Base-by-base conservation (phyloP, 1,140 invertebrate species). In the Drosophila kikkawai region DNA sequence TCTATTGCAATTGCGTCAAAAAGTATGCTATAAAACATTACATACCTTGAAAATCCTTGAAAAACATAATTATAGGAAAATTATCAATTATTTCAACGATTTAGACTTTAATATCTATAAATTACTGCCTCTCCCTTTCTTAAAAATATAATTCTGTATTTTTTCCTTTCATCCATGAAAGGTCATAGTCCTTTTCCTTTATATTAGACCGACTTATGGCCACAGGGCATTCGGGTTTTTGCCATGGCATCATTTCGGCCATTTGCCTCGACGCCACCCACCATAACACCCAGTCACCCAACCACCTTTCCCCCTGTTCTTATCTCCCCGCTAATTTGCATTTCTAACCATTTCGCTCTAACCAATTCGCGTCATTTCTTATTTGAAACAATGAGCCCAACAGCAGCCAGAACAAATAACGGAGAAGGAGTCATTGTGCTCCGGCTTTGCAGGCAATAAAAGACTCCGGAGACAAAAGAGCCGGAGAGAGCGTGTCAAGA, bases 281-380 rank as follows among this genome's bases (percentile, higher is more conserved):
- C 44, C 7, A 8, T 7, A n/a, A 29, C 47, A 29, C 26, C 26
- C 47, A n/a, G 2, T 9, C 17, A 45, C 44, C 44, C 44, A 47
- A 6, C 22, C n/a, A 51, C 29, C 50, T 53, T 34, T 65, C 47
- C 64, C 65, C 22, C 57, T 44, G 50, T 65, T 79, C 64, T 78
- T 69, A 82, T 77, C 79, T 68, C 57, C 61, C 61, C 73, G 87
- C 84, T 87, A 87, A 87, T 87, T 87, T 88, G 84, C 83, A 87
- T 87, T 87, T 88, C 84, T 83, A 87, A 88, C 83, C 84, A 88
- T 87, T 87, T 84, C 68, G 77, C 82, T 80, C 77, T 83, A 88
- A 88, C 80, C 83, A 87, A 87, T 87, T 87, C 83, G 84, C 80
- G 83, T 88, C 83, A 86, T 87, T 87, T 87, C 80, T 87, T 86